These are phyloP conservation scores for Cactoblastis cactorum DNA, from an alignment of 2,888 invertebrate genomes.

Conservation along the genomic window DNA sequence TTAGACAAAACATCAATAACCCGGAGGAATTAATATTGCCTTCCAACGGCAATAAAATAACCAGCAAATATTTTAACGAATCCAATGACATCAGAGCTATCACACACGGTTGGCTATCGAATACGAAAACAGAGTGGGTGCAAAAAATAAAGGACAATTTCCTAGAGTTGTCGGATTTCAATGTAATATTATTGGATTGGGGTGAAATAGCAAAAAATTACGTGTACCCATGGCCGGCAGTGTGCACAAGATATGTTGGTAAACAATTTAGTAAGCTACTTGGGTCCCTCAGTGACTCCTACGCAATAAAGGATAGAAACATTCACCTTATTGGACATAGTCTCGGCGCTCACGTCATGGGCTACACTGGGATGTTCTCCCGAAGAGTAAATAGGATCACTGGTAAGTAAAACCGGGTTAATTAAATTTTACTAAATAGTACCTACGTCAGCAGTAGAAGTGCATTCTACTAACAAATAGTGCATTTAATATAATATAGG, in stretches of 20 bases:
- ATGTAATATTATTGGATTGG: conserved; percentile 76
- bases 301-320: conserved; percentile 32
- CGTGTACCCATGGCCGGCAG: conserved; percentile 61
- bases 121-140: conserved; percentile 52
- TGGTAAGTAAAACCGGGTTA: too few relatives aligned
- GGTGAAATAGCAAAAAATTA: conserved; percentile 53
- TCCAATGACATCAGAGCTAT: conserved; percentile 66
- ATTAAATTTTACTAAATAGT: too few relatives aligned
- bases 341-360: conserved; percentile 81
- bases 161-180: conserved; percentile 57
- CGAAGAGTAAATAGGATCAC: conserved; percentile 77
- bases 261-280: conserved; percentile 52
- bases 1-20: conserved; percentile 42
- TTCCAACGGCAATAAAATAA: conserved; percentile 29
- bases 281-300: conserved; percentile 35
- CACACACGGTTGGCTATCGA: conserved; percentile 77
- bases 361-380: conserved; percentile 75
- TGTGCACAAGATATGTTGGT: conserved; percentile 64
- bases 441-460: too few relatives aligned
- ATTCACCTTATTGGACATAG: conserved; percentile 77
- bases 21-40: conserved; percentile 48
- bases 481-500: too few relatives aligned
- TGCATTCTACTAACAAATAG: too few relatives aligned
- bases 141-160: conserved; percentile 63
- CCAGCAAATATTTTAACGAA: conserved; percentile 54